Percentiles rank a stretch among this genome's conserved stretches.
These are phyloP conservation scores for Xyliphius kryptos DNA, from an alignment of 2,113 vertebrate genomes.

Conservation along the genomic window DNA sequence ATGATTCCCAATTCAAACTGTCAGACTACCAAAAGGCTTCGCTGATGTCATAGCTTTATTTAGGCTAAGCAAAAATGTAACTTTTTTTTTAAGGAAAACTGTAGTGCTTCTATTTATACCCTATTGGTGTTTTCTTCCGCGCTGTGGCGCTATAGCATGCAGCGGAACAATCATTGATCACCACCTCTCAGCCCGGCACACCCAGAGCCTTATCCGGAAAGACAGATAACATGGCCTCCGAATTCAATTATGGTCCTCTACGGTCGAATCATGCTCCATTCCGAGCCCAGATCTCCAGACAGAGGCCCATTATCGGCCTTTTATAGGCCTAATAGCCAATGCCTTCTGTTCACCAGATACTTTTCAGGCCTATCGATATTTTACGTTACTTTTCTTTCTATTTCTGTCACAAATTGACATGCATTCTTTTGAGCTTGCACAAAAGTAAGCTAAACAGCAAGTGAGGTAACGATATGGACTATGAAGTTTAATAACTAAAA, in stretches of 20 bases:
- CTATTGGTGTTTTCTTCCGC: not conserved
- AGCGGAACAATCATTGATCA: not conserved
- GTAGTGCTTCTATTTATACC: not conserved
- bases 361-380: constrained; percentile 23
- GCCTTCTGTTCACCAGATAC: constrained; percentile 40
- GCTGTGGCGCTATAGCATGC: not conserved
- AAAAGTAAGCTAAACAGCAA: no score
- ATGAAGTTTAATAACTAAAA: no score
- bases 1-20: not conserved
- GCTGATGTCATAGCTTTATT: no score
- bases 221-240: constrained; percentile 75
- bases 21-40: no score
- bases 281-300: constrained; percentile 69
- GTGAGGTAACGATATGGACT: no score
- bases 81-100: not conserved
- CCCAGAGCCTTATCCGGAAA: constrained; percentile 43
- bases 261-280: constrained; percentile 82
- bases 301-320: constrained; percentile 77
- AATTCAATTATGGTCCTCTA: constrained; percentile 85
- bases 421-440: no score
- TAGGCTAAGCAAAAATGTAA: no score
- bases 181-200: constrained; percentile 12
- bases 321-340: constrained; percentile 80
- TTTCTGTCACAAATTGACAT: no score
- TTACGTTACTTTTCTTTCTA: not conserved